phyloP scores from a whole-genome alignment of 2,888 invertebrate genomes.

The Norana najaformis region DNA sequence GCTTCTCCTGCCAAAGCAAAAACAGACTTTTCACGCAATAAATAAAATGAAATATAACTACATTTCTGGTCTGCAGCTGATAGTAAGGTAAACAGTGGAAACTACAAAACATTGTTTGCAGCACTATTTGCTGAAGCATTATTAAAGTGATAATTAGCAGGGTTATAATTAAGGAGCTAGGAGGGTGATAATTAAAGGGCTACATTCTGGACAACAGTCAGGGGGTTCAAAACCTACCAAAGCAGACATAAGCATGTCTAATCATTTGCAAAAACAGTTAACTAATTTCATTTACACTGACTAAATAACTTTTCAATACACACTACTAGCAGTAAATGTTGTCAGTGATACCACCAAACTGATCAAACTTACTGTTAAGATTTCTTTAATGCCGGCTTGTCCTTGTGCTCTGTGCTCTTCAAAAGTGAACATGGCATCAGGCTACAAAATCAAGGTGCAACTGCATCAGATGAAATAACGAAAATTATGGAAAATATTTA shows the following conservation, averaged over 20 bases:
- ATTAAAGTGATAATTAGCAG: too few species aligned
- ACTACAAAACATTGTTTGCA: too few species aligned
- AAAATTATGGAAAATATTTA: background rate
- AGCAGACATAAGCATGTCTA: too few species aligned
- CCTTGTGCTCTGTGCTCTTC: conserved; percentile 42
- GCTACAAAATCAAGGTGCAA: conserved; percentile 31
- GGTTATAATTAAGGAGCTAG: too few species aligned
- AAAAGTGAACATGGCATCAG: conserved; percentile 44
- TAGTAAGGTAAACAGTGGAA: too few species aligned
- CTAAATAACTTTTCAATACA: background rate
- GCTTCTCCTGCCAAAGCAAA: conserved; percentile 70
- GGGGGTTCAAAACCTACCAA: background rate
- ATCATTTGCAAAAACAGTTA: too few species aligned
- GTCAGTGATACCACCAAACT: background rate
- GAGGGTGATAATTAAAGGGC: too few species aligned
- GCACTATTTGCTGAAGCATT: too few species aligned
- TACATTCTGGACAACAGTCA: too few species aligned
- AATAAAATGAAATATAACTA: background rate
- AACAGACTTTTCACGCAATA: background rate
- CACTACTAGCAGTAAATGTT: background rate
- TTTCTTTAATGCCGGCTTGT: conserved; percentile 40
- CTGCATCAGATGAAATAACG: background rate
- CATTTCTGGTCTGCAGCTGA: too few species aligned
- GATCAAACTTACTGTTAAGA: conserved; percentile 37
- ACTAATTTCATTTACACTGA: too few species aligned